Evolutionary conservation across 2,113 vertebrate genomes (phyloP).

Genomic region (Pelecanus crispus): DNA sequence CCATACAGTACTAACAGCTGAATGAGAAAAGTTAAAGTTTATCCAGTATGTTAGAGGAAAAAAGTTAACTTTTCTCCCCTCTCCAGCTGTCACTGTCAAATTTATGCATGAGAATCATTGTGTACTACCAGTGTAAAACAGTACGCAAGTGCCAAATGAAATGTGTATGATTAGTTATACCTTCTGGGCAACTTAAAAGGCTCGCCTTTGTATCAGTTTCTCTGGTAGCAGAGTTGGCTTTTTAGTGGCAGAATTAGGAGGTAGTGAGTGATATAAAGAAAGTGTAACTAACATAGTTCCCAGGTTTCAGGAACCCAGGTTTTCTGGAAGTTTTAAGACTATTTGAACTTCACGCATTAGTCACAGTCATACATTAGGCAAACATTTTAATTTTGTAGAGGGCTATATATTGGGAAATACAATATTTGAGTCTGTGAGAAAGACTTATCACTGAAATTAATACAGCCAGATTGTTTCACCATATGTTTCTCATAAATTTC

Average conservation of each 20-base stretch:
- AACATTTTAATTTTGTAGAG: not conserved
- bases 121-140: not conserved
- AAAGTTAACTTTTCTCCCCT: not conserved
- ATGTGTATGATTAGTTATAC: not conserved
- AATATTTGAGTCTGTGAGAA: not conserved
- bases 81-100: not conserved
- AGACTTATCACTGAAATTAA: not conserved
- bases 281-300: not conserved
- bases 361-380: not conserved
- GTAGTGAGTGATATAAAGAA: not conserved
- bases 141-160: not conserved
- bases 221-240: not conserved
- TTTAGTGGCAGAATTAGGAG: not conserved
- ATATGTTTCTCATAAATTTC: not conserved
- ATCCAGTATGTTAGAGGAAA: not conserved
- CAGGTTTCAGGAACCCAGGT: not conserved
- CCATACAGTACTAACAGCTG: not conserved
- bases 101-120: not conserved
- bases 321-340: not conserved
- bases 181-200: not conserved
- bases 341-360: not conserved
- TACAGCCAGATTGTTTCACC: not conserved
- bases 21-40: not conserved
- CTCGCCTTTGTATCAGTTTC: not conserved
- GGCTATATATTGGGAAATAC: not conserved